A percentile compares a stretch with the other conserved stretches of the same genome.
Evolutionary conservation across 2,888 invertebrate species (phyloP).

Genomic region (Palloptera scutellata): DNA sequence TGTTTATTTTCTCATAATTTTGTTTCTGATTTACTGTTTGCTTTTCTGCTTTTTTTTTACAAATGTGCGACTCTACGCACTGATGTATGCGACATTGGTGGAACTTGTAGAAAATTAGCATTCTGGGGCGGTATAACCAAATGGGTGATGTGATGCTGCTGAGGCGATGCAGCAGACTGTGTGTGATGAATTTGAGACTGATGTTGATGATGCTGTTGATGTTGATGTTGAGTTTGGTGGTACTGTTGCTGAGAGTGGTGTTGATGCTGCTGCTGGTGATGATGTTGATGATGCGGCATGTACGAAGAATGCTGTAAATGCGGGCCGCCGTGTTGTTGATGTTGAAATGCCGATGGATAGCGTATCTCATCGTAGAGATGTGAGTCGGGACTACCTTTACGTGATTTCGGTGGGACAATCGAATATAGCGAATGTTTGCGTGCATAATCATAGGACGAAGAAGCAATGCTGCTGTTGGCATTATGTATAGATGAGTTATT

Average conservation of each 20-base stretch:
- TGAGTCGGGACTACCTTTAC: constrained; percentile 61
- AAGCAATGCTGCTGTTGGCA: background rate
- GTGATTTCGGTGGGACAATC: constrained; percentile 56
- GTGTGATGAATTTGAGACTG: constrained; percentile 3
- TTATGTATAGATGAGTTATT: constrained; percentile 54
- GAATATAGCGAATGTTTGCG: constrained; percentile 62
- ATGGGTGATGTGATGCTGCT: constrained; percentile 49
- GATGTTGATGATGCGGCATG: constrained; percentile 7
- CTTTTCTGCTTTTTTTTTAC: constrained; percentile 31
- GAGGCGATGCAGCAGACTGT: background rate
- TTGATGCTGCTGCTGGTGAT: constrained; percentile 35
- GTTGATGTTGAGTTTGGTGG: constrained; percentile 14
- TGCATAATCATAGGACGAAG: constrained; percentile 56
- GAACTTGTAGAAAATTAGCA: constrained; percentile 54
- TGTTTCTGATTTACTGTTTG: background rate
- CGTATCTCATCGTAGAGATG: constrained; percentile 63
- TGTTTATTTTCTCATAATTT: constrained; percentile 17
- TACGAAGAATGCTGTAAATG: constrained; percentile 29
- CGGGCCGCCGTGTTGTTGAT: constrained; percentile 49
- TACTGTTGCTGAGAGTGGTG: constrained; percentile 36
- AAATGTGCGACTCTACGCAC: constrained; percentile 48
- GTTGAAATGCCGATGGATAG: constrained; percentile 48
- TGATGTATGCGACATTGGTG: constrained; percentile 33
- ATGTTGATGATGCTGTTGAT: constrained; percentile 20
- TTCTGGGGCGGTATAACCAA: constrained; percentile 58